Evolutionary conservation across 2,797 vertebrate genomes (phyloP).

Genomic region (Xiphorhynchus erythropygius): DNA sequence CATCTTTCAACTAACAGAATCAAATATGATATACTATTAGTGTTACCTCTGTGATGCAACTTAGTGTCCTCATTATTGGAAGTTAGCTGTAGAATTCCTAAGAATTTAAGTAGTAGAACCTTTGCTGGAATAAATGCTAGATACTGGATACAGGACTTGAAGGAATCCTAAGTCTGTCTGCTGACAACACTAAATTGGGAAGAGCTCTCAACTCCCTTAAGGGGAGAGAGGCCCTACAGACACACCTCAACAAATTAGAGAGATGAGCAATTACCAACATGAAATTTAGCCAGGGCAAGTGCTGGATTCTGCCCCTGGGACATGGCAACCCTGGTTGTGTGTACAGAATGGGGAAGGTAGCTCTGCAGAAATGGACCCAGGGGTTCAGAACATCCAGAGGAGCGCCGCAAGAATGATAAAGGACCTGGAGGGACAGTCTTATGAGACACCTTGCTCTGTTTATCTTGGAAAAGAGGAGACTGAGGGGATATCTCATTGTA

Average conservation of each 20-base stretch:
- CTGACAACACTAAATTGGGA: background rate
- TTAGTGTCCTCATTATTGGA: background rate
- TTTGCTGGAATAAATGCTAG: background rate
- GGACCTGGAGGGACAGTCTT: background rate
- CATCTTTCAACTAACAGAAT: background rate
- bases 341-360: background rate
- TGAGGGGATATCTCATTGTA: background rate
- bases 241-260: background rate
- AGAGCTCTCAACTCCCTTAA: background rate
- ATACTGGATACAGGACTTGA: background rate
- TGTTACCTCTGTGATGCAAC: background rate
- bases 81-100: background rate
- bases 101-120: background rate
- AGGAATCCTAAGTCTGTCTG: background rate
- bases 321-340: fast-evolving
- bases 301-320: background rate
- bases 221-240: background rate
- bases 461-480: background rate
- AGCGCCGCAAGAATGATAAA: background rate
- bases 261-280: background rate
- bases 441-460: background rate
- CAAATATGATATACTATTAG: background rate
- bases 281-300: background rate
- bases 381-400: background rate
- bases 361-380: background rate